Base-by-base conservation (phyloP, 1,140 invertebrate species). In the Drosophila melanica region DNA sequence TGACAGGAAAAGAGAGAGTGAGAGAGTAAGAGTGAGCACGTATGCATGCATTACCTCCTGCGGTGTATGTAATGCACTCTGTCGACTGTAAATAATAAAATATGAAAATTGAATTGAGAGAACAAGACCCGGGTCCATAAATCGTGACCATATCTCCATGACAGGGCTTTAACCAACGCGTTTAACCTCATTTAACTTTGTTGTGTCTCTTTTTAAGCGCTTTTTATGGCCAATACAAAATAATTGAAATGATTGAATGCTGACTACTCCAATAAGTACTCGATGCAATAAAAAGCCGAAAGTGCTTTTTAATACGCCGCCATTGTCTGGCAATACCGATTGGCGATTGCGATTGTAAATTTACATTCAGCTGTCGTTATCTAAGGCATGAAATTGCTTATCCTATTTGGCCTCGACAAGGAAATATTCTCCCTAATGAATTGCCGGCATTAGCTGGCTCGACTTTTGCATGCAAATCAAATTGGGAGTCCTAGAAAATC, bases 241-340 rank as follows among this genome's bases (percentile, higher is more conserved):
- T 58, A 72, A 72, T 67, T 66, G 41, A 37, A 51, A 66, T 72
- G 53, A 66, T 66, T 55, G 39, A 48, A 65, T 37, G 53, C 12
- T 30, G 63, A 44, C 47, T 11, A 14, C 35, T 39, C 11, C 10
- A 33, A 33, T 48, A 65, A 71, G 60, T 59, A 66, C 63, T 53
- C 33, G 45, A 11, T 57, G 63, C 63, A 72, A 72, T 72, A 72
- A 72, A 59, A 53, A 44, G 18, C 33, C 8, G 37, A 20, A 57
- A 72, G 69, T 66, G 62, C 27, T 59, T 72, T 72, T 72, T 72
- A 72, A 72, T 72, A 53, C 62, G 60, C 48, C 57, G 35, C 39
- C 33, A 3, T 35, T 9, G 2, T 9, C 8, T 10, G 33, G 33
- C 33, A 9, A 35, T 35, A 9, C 33, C 33, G 33, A 35, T 42